These are phyloP conservation scores for Urocitellus parryii DNA, from an alignment of 2,113 vertebrate genomes.

Conservation along the genomic window DNA sequence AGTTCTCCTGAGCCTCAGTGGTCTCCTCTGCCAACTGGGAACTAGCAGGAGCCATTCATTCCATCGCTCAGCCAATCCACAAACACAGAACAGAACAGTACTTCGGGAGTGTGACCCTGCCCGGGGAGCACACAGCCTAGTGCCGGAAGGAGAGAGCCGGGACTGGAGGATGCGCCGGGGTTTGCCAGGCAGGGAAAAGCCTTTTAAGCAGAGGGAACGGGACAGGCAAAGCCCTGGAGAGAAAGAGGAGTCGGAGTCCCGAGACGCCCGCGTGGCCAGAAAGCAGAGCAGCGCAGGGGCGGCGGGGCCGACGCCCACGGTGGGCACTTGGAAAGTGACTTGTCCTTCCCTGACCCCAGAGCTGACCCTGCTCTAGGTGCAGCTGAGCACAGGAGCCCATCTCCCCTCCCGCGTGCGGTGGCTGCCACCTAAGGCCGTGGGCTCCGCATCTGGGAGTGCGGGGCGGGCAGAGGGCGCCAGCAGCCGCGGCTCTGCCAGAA, in stretches of 20 bases:
- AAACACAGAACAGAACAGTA: not conserved
- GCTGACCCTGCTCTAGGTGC: not conserved
- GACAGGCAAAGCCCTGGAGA: not conserved
- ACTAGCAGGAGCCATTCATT: not conserved
- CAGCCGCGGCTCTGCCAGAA: conserved; percentile 35
- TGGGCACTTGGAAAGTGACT: not conserved
- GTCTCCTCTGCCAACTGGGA: not conserved
- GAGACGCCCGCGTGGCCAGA: not conserved
- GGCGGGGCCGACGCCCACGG: not conserved
- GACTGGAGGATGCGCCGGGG: not conserved
- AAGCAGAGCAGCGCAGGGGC: not conserved
- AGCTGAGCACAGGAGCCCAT: not conserved
- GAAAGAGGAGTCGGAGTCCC: not conserved
- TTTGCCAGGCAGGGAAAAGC: not conserved
- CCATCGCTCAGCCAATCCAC: conserved; percentile 10
- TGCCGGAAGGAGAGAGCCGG: not conserved
- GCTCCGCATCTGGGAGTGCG: no score
- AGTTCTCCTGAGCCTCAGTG: not conserved
- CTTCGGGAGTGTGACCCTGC: not conserved
- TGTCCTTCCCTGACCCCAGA: not conserved
- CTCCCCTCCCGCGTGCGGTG: not conserved
- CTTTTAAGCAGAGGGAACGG: not conserved
- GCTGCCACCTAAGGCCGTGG: no score
- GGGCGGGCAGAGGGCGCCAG: not conserved
- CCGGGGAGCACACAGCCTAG: not conserved